Evolutionary conservation across 2,888 invertebrate genomes (phyloP).

Genomic region (Dastarcus helophoroides): DNA sequence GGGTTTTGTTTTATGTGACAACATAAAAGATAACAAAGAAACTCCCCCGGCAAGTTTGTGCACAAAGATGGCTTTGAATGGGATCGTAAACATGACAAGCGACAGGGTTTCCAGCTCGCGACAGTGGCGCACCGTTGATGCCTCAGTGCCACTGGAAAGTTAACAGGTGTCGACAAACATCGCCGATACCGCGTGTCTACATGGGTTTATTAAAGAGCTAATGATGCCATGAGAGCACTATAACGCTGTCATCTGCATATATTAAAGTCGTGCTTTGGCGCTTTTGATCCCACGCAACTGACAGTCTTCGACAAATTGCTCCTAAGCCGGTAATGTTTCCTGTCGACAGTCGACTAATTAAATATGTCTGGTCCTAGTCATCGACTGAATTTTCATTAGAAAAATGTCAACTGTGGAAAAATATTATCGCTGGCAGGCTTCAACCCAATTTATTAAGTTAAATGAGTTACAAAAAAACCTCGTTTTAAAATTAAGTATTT

Average conservation of each 20-base stretch:
- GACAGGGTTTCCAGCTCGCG: slow-evolving; percentile 7
- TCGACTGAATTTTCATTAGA: too few relatives aligned
- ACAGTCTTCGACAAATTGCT: too few relatives aligned
- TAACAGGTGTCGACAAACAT: slow-evolving; percentile 21
- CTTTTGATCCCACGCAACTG: slow-evolving; percentile 20
- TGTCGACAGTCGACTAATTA: too few relatives aligned
- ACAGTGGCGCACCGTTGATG: slow-evolving; percentile 4
- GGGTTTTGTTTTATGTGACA: slow-evolving; percentile 21
- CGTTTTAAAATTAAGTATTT: too few relatives aligned
- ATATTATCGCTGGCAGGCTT: too few relatives aligned
- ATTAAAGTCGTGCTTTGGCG: slow-evolving; percentile 17
- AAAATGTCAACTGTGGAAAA: too few relatives aligned
- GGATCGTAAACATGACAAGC: slow-evolving; percentile 11
- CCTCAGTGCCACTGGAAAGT: too few relatives aligned
- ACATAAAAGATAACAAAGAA: slow-evolving; percentile 19
- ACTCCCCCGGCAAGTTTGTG: slow-evolving; percentile 15
- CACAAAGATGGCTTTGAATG: slow-evolving; percentile 11
- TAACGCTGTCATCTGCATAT: slow-evolving; percentile 21
- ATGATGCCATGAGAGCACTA: slow-evolving; percentile 20
- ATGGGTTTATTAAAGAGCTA: slow-evolving; percentile 21
- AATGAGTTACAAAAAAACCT: too few relatives aligned
- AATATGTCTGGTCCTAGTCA: too few relatives aligned
- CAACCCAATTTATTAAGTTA: too few relatives aligned
- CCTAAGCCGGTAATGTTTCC: too few relatives aligned
- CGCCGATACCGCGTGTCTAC: slow-evolving; percentile 18